Evolutionary conservation across 2,797 vertebrate genomes (phyloP), one percentile per base, ranked within the genome.

Genomic region (Champsocephalus gunnari): DNA sequence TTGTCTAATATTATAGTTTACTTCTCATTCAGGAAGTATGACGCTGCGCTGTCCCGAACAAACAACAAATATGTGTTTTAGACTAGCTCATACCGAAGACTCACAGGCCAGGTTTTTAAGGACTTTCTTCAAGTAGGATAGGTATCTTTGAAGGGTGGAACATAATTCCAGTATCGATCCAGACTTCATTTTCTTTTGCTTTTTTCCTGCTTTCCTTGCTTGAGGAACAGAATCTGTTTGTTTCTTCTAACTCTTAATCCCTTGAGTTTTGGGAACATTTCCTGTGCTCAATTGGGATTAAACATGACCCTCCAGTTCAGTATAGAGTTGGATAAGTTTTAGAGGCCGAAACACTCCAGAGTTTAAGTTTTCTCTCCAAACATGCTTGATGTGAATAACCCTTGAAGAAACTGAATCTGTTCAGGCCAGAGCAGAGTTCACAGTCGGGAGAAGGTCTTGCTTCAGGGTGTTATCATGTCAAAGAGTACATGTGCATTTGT

Each of bases 241-340:
- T 41, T 59, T 81, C 58, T 71, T 76, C 73, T 66, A 71, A 56
- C 38, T 28, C n/a, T 10, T 56, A 38, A 48, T 85, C 83, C 82
- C 76, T 34, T 28, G 65, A 61, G 80, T 68, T 58, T 63, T 72
- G 32, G 28, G 48, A 59, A 65, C 66, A 77, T 63, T 82, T 82
- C 77, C 81, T 65, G 69, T 73, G 57, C 43, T 71, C 45, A 32
- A 16, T 12, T 54, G 69, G 70, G 73, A 79, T 83, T 53, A 55
- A 49, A 44, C 9, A 48, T 68, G 67, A 45, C 45, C 68, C 72
- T 73, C 48, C 24, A 43, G 34, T 38, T 38, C 34, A 80, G 55
- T 44, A 24, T 44, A 66, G 43, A 4, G 50, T 38, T 55, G 51
- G 51, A 59, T 47, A 9, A 14, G 3, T 43, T 4, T 38, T 8